These are phyloP conservation scores for Lydus trimaculatus DNA, from an alignment of 2,888 invertebrate genomes.

Conservation along the genomic window DNA sequence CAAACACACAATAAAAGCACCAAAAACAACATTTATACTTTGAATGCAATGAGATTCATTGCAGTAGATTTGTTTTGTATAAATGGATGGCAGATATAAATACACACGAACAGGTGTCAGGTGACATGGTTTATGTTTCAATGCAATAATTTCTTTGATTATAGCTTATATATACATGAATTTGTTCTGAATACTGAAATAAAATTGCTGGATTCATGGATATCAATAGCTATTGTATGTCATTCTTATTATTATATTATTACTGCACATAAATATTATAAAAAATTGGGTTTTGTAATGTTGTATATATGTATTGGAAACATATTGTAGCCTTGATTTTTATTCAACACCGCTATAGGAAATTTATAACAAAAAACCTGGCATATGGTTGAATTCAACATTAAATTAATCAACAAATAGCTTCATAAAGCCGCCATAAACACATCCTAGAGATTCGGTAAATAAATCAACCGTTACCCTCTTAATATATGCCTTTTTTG, in stretches of 20 bases:
- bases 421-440: background rate
- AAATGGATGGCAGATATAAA: background rate
- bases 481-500: background rate
- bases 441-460: background rate
- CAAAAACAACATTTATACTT: background rate
- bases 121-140: background rate
- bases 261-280: no score
- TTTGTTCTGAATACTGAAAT: background rate
- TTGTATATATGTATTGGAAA: background rate
- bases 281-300: no score
- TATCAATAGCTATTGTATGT: background rate
- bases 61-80: background rate
- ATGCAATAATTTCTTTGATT: conserved; percentile 3
- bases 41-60: conserved; percentile 6
- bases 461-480: conserved; percentile 9
- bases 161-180: background rate
- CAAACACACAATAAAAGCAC: background rate
- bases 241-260: no score
- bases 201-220: background rate
- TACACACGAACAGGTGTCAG: conserved; percentile 2
- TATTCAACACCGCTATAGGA: background rate
- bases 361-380: background rate
- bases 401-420: conserved; percentile 8
- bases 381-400: conserved; percentile 7
- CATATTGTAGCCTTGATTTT: conserved; percentile 2